These are phyloP conservation scores for Corythaeola cristata DNA, from an alignment of 2,113 vertebrate species.

Conservation along the genomic window DNA sequence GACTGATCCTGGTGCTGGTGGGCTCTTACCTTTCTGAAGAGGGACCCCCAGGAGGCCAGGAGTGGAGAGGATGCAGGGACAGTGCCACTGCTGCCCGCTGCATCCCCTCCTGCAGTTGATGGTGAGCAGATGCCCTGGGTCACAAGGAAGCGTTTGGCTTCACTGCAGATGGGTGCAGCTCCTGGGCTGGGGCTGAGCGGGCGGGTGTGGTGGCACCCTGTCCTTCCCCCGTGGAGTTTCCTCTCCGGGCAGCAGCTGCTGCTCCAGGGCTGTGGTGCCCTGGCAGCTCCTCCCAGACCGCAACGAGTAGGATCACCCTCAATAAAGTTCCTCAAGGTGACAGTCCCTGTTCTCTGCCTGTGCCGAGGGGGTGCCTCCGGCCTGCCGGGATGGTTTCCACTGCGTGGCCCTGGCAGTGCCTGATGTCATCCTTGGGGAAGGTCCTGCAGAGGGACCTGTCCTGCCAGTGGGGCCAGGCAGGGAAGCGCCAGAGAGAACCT, in stretches of 20 bases:
- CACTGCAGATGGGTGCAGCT: fast-evolving
- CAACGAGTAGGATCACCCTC: fast-evolving
- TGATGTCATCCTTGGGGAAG: fast-evolving
- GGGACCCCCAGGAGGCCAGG: background rate
- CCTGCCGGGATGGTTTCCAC: background rate
- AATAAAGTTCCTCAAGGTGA: background rate
- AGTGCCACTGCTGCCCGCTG: background rate
- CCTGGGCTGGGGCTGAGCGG: background rate
- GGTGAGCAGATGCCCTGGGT: background rate
- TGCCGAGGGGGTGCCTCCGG: background rate
- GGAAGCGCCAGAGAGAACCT: background rate
- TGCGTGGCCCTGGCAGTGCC: background rate
- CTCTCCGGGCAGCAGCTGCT: background rate
- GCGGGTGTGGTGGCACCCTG: background rate
- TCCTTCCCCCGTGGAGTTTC: fast-evolving
- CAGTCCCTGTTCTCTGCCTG: fast-evolving
- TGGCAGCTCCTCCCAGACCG: background rate
- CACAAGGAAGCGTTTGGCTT: background rate
- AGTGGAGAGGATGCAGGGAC: background rate
- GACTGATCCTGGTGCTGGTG: background rate
- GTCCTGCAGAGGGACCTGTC: background rate
- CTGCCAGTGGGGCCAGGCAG: background rate
- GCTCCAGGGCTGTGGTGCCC: too few relatives aligned
- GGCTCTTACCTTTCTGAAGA: background rate
- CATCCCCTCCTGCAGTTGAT: background rate